Conservation (phyloP, 2,797 vertebrate species). For the Cyclopterus lumpus region DNA sequence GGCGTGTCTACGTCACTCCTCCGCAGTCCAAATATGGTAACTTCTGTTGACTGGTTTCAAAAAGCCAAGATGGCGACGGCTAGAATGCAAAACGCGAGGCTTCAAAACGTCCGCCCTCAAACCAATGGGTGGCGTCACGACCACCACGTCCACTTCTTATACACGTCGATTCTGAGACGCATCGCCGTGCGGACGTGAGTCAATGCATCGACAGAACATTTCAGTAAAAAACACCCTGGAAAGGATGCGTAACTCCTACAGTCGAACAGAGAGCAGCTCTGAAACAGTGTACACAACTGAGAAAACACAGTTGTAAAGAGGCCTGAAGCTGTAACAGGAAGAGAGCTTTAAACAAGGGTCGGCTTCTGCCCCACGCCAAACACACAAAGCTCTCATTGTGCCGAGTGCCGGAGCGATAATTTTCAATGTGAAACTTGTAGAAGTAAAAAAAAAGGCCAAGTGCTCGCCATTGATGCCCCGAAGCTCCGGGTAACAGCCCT, state of each 20-base stretch:
- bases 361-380: conserved; percentile 26
- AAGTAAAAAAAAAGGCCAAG: conserved; percentile 52
- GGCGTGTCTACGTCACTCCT: neutral
- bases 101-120: too few relatives aligned
- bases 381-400: conserved; percentile 64
- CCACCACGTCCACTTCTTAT: too few relatives aligned
- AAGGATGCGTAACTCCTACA: neutral
- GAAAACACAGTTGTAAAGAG: conserved; percentile 38
- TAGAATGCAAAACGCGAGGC: too few relatives aligned
- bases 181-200: too few relatives aligned
- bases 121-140: too few relatives aligned
- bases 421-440: conserved; percentile 54
- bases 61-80: too few relatives aligned
- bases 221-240: neutral
- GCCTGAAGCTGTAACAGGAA: conserved; percentile 32
- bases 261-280: neutral
- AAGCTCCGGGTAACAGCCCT: conserved; percentile 54
- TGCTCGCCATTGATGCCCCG: conserved; percentile 52
- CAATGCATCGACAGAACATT: too few relatives aligned
- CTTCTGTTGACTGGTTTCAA: too few relatives aligned
- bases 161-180: too few relatives aligned
- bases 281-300: conserved; percentile 28
- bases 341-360: conserved; percentile 24
- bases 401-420: conserved; percentile 25
- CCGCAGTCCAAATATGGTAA: too few relatives aligned